Base-by-base conservation (phyloP, 2,113 vertebrate genomes). In the Geococcyx californianus region DNA sequence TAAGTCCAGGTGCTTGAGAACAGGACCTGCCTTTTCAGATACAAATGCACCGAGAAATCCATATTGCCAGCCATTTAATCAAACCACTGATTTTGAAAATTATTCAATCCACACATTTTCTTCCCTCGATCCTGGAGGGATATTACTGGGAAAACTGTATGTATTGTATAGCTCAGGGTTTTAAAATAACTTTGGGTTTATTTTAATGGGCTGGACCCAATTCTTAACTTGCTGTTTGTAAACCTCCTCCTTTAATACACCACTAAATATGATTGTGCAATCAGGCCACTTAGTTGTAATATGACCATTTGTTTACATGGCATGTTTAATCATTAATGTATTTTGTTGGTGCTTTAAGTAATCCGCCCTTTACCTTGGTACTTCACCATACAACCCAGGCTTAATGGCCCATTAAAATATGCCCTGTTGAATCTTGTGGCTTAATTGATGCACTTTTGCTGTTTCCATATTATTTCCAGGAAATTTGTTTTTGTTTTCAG, bases 331-430 rank as follows among this genome's bases (percentile, higher is more conserved):
- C 88, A 90, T 96, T 94, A 97, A 96, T 93, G 93, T 52, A 87
- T 90, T 94, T 90, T 91, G 75, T 87, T 54, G 63, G 74, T 64
- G 80, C 69, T 91, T 80, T 74, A 85, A 90, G 93, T 67, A 87
- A 94, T 91, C 84, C 6, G 8, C 58, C 94, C 94, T 96, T 95
- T 94, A 59, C 87, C 73, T 84, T 60, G 81, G 52, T 96, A 69
- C 90, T 93, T 91, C 89, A 91, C 63, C 63, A 74, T 60, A 72
- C 55, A 80, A 63, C 77, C 87, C 42, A 85, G 68, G 64, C 74
- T 90, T 96, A 97, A 96, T 92, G 91, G 93, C 47, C 87, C 87
- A 96, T 96, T 97, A 95, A 95, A 94, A 87, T 38, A 80, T 52
- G 59, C 89, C 94, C 87, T 87, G 74, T 89, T 93, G 89, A 80